These are phyloP conservation scores for human (Homo sapiens) DNA, from an alignment of 2,113 vertebrate genomes.

Conservation along the genomic window GRCh38 chrX:95680501-95681000, in stretches of 20 bases:
- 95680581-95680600: conserved; percentile 71
- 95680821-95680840: no score
- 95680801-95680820: no score
- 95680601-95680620: conserved; percentile 69
- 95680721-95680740: neutral
- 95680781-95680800: neutral
- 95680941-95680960: no score
- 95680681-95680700: conserved; percentile 1
- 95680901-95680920: no score
- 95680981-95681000: no score
- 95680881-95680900: no score
- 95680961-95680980: no score
- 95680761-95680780: conserved; percentile 41
- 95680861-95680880: no score
- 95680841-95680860: no score
- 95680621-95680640: conserved; percentile 56
- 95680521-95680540: conserved; percentile 74
- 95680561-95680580: conserved; percentile 70
- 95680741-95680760: neutral
- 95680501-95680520: conserved; percentile 76
- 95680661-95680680: conserved; percentile 15
- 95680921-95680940: no score
- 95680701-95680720: conserved; percentile 16
- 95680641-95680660: conserved; percentile 43
- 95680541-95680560: conserved; percentile 77